Evolutionary conservation across 35 echinoderm and acorn worm species (phyloP).

Genomic region (Lytechinus pictus): DNA sequence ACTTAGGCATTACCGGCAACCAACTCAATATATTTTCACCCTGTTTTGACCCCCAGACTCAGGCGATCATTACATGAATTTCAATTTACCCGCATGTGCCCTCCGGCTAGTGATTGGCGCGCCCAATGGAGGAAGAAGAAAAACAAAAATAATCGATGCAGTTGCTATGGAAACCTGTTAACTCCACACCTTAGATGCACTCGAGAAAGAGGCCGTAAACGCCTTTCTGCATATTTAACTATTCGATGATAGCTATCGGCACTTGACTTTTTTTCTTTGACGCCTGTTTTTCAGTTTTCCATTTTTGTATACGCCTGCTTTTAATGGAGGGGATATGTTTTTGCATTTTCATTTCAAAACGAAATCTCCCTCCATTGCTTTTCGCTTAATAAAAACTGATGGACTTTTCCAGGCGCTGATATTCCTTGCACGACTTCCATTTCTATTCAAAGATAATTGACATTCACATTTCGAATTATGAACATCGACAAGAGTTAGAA

Average conservation of each 20-base stretch:
- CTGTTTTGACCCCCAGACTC: not conserved
- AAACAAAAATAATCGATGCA: not conserved
- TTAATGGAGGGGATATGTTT: not conserved
- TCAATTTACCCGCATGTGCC: constrained; percentile 34
- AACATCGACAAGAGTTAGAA: too few species aligned
- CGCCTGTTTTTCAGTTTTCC: not conserved
- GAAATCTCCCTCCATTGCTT: not conserved
- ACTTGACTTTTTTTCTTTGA: not conserved
- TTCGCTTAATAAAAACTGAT: not conserved
- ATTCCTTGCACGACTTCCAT: too few species aligned
- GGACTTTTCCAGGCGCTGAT: not conserved
- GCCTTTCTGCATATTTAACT: not conserved
- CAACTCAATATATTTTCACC: not conserved
- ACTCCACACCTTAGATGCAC: not conserved
- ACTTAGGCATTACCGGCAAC: not conserved
- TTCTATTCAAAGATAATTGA: too few species aligned
- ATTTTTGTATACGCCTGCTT: not conserved
- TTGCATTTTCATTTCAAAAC: not conserved
- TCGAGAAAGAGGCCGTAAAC: constrained; percentile 11
- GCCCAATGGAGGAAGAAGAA: not conserved
- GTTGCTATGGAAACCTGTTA: constrained; percentile 15
- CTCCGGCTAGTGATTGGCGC: not conserved
- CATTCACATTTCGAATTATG: too few species aligned
- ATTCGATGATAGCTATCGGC: constrained; percentile 18
- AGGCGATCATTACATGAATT: constrained; percentile 41